Base-by-base conservation (phyloP, 2,113 vertebrate genomes). In the Genyomyrus donnyi region DNA sequence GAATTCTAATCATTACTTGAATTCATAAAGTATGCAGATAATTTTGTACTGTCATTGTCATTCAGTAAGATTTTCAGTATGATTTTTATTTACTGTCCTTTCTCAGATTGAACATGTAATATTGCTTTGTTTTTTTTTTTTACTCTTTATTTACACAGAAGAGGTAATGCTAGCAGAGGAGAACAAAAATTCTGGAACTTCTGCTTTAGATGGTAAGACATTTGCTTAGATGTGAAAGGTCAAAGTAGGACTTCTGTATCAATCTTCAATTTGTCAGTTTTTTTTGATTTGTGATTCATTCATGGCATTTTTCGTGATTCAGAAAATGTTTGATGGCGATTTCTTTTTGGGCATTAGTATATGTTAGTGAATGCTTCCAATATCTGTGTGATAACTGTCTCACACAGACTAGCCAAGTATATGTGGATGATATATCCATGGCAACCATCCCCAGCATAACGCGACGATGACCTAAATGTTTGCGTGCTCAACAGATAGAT, bases 141-240 rank as follows among this genome's bases (percentile, higher is more conserved):
- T 88, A 70, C 87, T 88, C 27, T 88, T 31, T 50, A n/a, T 91
- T 46, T 90, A 10, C 93, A 93, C 94, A 99, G 98, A 99, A 96
- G 98, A 99, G 95, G 98, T 99, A 85, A 99, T 99, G 98, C 96
- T 99, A 50, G 97, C 98, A 52, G 98, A 99, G 95, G 98, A 99
- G 95, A 99, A 99, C 95, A 99, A 99, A 95, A 99, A 97, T 91
- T 94, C 98, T 19, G 98, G 98, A 45, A 98, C 98, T 3, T 99
- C 98, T 19, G 97, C 98, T 21, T 96, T 99, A 93, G 98, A 99
- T 93, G 98, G 98, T 99, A 97, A 97, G 96, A 89, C 4, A 31
- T 88, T 15, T 15, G 85, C 31, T 45, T 17, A 39, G 27, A 53
- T 53, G 85, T 52, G 85, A 80, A 66, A 49, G 48, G 85, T 86